Conservation (phyloP, 2,113 vertebrate species). For the Corvus moneduloides region DNA sequence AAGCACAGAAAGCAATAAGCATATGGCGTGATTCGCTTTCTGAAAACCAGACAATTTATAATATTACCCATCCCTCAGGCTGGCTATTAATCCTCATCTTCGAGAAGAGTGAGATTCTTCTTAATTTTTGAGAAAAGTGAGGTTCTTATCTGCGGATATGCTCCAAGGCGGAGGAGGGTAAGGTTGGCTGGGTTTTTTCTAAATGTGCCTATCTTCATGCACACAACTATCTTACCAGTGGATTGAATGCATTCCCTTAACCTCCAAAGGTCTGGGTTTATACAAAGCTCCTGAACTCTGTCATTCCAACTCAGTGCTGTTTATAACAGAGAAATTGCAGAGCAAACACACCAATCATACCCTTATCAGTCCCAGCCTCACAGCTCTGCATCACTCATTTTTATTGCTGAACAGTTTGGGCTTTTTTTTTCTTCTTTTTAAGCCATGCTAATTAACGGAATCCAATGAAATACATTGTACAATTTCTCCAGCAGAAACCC, state of each 20-base stretch:
- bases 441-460: not conserved
- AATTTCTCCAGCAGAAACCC: not conserved
- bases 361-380: not conserved
- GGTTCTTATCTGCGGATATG: not conserved
- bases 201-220: not conserved
- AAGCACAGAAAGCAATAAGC: not conserved
- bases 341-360: not conserved
- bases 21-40: accelerated
- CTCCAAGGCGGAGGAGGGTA: not conserved
- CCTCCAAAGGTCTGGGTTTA: not conserved
- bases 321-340: not conserved
- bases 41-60: not conserved
- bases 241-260: not conserved
- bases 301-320: not conserved
- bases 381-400: not conserved
- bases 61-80: not conserved
- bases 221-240: not conserved
- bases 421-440: not conserved
- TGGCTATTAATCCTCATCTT: not conserved
- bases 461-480: not conserved
- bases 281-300: not conserved
- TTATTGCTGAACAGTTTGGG: not conserved
- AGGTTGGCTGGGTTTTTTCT: not conserved
- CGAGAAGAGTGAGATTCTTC: not conserved
- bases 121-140: not conserved